These are phyloP conservation scores for Linyphia triangularis DNA, from an alignment of 2,888 invertebrate species.

Conservation along the genomic window DNA sequence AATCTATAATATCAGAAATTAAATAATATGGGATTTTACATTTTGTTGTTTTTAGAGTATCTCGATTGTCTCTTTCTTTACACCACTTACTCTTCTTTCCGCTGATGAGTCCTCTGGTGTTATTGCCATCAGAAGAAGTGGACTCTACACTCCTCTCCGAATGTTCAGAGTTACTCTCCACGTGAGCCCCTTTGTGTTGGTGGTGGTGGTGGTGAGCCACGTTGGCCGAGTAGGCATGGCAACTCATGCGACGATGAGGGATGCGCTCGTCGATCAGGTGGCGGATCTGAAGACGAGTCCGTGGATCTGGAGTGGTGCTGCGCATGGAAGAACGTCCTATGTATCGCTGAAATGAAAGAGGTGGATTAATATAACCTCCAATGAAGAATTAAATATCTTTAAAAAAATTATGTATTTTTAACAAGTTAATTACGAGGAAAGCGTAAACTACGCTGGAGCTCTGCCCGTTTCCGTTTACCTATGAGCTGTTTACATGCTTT, in stretches of 20 bases:
- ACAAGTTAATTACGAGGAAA: too few relatives aligned
- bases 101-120: slow-evolving; percentile 45
- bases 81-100: slow-evolving; percentile 65
- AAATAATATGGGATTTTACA: too few relatives aligned
- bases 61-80: too few relatives aligned
- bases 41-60: too few relatives aligned
- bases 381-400: too few relatives aligned
- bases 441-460: too few relatives aligned
- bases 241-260: slow-evolving; percentile 54
- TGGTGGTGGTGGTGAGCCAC: not conserved
- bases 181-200: not conserved
- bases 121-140: slow-evolving; percentile 52
- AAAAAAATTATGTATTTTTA: too few relatives aligned
- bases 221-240: slow-evolving; percentile 8
- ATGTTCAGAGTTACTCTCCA: slow-evolving; percentile 22
- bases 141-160: slow-evolving; percentile 58
- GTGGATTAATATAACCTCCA: too few relatives aligned
- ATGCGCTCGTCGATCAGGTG: slow-evolving; percentile 85
- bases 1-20: too few relatives aligned
- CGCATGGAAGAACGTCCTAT: not conserved
- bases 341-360: slow-evolving; percentile 29
- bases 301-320: slow-evolving; percentile 80
- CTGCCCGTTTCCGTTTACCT: too few relatives aligned
- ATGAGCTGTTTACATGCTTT: too few relatives aligned
- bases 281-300: slow-evolving; percentile 93